Evolutionary conservation across 1,140 invertebrate genomes (phyloP), one percentile per base, ranked within the genome.

Genomic region (Trypoxylus dichotomus): DNA sequence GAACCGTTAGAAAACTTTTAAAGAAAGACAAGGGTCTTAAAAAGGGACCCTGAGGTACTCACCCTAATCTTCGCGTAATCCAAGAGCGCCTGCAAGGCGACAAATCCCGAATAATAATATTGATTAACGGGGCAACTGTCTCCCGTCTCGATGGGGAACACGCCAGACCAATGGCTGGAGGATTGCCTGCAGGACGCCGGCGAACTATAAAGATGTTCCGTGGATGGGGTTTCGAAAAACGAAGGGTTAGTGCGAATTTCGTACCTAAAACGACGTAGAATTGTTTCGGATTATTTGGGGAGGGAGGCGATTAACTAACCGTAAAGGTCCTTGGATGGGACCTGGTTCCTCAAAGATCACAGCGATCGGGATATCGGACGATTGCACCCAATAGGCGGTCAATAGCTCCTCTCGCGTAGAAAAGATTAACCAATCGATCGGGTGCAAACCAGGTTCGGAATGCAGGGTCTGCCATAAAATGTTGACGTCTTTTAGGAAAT

Each of bases 41-140:
- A 2, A n/a, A 63, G 24, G 15, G 15, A 24, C 25, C 13, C 19
- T 27, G 47, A 25, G 19, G n/a, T 8, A 76, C 75, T 43, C 37
- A 93, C 91, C 86, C 88, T 89, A 80, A 93, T 92, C 85, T 93
- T 92, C 3, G 92, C 91, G 81, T 89, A 91, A 84, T 94, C 93
- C 47, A 94, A 89, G 11, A 94, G 84, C 58, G 91, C 89, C 84
- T 94, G 93, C 76, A 94, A 82, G 1, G 91, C 92, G 75, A 93
- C 84, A 83, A 94, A 94, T n/a, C 92, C 92, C 1, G 92, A 93
- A 80, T 90, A 91, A 83, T 91, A 92, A 84, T 94, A 94, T 86
- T 93, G 90, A 80, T 93, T 91, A 1, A 91, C 91, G 0, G 92
- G 93, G 84, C 93, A 94, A 1, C 89, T 90, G 78, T 91, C 90